phyloP scores from a whole-genome alignment of 1,140 invertebrate species.

The Conopomorpha cramerella region DNA sequence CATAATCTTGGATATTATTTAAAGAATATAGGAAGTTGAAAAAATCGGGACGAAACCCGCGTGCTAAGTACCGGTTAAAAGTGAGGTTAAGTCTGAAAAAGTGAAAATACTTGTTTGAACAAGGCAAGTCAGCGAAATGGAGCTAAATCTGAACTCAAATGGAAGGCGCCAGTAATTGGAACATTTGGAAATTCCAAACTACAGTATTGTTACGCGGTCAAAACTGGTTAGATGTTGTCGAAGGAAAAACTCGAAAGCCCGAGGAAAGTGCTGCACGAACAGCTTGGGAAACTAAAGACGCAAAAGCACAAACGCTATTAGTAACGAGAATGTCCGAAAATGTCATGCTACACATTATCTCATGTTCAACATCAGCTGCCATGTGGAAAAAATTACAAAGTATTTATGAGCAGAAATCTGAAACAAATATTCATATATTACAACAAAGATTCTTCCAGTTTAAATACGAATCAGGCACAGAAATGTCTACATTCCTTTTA shows the following conservation, averaged over 20 bases:
- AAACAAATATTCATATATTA: slow-evolving; percentile 17
- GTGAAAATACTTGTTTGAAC: not conserved
- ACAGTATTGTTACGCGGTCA: not conserved
- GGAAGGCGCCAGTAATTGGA: too few relatives aligned
- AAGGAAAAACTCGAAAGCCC: not conserved
- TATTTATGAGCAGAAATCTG: too few relatives aligned
- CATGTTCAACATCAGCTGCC: slow-evolving; percentile 13
- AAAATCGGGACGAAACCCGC: too few relatives aligned
- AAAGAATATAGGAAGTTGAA: not conserved
- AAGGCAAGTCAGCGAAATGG: not conserved
- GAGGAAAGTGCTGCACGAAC: not conserved
- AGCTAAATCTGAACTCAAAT: not conserved
- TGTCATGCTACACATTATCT: slow-evolving; percentile 15
- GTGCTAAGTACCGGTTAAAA: not conserved
- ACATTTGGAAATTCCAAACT: slow-evolving; percentile 1
- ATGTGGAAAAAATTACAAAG: slow-evolving; percentile 23
- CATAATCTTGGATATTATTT: not conserved
- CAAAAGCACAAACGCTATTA: slow-evolving; percentile 6
- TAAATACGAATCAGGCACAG: slow-evolving; percentile 7
- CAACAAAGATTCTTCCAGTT: slow-evolving; percentile 19
- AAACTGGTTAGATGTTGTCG: not conserved
- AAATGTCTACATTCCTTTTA: not conserved
- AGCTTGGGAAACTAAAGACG: not conserved
- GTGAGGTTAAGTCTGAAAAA: not conserved
- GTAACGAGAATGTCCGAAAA: slow-evolving; percentile 11